Evolutionary conservation across 2,113 vertebrate species (phyloP).

Genomic region (Puntigrus tetrazona): DNA sequence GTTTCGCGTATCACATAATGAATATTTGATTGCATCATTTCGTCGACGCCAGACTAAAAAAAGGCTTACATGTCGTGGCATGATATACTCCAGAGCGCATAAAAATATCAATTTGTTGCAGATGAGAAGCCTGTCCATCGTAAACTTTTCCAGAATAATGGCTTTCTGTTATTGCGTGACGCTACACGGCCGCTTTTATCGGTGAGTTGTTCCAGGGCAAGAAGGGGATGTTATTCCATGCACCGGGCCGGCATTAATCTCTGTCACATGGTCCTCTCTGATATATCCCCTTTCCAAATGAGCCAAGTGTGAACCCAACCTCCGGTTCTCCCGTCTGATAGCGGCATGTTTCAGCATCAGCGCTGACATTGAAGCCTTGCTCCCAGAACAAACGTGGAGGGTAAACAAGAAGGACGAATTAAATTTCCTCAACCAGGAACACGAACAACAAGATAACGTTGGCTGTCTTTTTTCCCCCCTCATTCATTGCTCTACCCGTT

Average conservation of each 20-base stretch:
- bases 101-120: constrained; percentile 62
- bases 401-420: constrained; percentile 69
- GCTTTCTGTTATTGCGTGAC: constrained; percentile 74
- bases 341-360: constrained; percentile 61
- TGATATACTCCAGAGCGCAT: constrained; percentile 3
- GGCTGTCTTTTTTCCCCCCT: constrained; percentile 29
- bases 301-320: constrained; percentile 65
- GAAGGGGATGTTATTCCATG: constrained; percentile 74
- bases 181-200: constrained; percentile 74
- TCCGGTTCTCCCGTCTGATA: constrained; percentile 73
- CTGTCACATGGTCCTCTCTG: constrained; percentile 77
- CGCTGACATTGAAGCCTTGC: constrained; percentile 74
- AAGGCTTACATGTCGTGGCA: constrained; percentile 41
- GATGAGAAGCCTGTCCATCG: constrained; percentile 58
- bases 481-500: constrained; percentile 56
- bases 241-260: constrained; percentile 75
- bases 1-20: constrained; percentile 57
- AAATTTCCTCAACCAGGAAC: constrained; percentile 70
- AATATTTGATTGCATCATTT: constrained; percentile 65
- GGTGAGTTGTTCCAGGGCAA: constrained; percentile 71
- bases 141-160: constrained; percentile 72
- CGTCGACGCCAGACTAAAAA: constrained; percentile 64
- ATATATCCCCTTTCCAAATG: constrained; percentile 77
- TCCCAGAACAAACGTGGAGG: constrained; percentile 64
- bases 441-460: constrained; percentile 73